Evolutionary conservation across 2,888 invertebrate genomes (phyloP).

Genomic region (Drosophila heteroneura): DNA sequence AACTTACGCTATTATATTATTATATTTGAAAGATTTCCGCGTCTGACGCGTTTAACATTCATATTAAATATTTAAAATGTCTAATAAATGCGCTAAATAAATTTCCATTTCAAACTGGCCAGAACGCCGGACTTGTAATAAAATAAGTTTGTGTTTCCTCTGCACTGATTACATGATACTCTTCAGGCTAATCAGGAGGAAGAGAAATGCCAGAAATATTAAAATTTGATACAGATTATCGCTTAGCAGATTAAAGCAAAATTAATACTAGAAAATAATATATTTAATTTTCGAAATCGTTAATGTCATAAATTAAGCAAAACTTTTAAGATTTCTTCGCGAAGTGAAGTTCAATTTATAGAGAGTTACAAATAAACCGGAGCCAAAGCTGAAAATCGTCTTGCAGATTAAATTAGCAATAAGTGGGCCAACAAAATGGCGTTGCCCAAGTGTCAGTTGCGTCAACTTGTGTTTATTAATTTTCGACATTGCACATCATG

Average conservation of each 20-base stretch:
- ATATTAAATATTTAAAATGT: not conserved
- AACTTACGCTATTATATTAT: constrained; percentile 49
- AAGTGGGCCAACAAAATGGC: constrained; percentile 50
- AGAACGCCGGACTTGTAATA: not conserved
- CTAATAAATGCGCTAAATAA: not conserved
- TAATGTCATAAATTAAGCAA: constrained; percentile 49
- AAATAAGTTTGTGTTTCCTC: not conserved
- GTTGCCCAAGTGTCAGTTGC: constrained; percentile 39
- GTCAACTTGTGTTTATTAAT: constrained; percentile 69
- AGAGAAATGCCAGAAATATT: not conserved
- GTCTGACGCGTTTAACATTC: not conserved
- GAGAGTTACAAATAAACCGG: constrained; percentile 47
- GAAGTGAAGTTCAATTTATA: constrained; percentile 57
- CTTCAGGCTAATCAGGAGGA: too few relatives aligned
- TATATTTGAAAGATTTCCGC: constrained; percentile 28
- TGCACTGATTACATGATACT: not conserved
- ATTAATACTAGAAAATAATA: not conserved
- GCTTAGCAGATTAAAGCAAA: too few relatives aligned
- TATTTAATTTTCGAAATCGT: not conserved
- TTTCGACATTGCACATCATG: constrained; percentile 56
- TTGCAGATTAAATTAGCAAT: constrained; percentile 40
- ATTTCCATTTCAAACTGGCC: not conserved
- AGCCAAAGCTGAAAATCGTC: constrained; percentile 15
- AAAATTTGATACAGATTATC: not conserved
- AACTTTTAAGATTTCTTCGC: constrained; percentile 19